Evolutionary conservation across 2,113 vertebrate species (phyloP), one percentile per base, ranked within the genome.

Genomic region (Tursiops truncatus): DNA sequence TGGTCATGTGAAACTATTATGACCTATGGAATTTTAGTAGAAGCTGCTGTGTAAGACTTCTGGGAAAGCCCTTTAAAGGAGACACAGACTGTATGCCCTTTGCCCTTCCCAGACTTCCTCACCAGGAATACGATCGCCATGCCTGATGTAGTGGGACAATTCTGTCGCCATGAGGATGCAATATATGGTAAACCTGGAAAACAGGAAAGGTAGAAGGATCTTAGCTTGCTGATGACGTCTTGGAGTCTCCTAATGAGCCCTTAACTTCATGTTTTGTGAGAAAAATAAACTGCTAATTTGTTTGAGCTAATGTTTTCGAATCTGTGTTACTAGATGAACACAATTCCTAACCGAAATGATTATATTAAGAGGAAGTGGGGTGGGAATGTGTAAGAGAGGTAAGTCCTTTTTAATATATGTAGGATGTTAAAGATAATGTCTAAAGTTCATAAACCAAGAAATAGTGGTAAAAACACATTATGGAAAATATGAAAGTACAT

Each of bases 391-490:
- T 9, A 56, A 77, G 33, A 84, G 50, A 50, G 23, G 9, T 63
- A 23, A 67, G 74, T 89, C 25, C 28, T 74, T 90, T 81, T 89
- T 89, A 82, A 85, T 81, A 68, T 77, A 56, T 28, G 50, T 38
- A 91, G 58, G 94, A 89, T 94, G n/a, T 82, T 88, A 86, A 89
- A 85, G 83, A 92, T 70, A 62, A 85, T 84, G 44, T 65, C 31
- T 91, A 92, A 94, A 95, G 80, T 86, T 91, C 87, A 82, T 50
- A 96, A 85, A 76, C 38, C 71, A 89, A 80, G 60, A 94, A 94
- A 92, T 10, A 76, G 25, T 36, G 94, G 60, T 86, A 94, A 89
- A 97, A 77, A 26, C 38, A 74, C 38, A 81, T 81, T 89, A 65
- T 36, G 60, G 74, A 68, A 94, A 95, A 94, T 94, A 62, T 77